Evolutionary conservation across 2,888 invertebrate genomes (phyloP), one percentile per base, ranked within the genome.

Genomic region (Andrena flavipes): DNA sequence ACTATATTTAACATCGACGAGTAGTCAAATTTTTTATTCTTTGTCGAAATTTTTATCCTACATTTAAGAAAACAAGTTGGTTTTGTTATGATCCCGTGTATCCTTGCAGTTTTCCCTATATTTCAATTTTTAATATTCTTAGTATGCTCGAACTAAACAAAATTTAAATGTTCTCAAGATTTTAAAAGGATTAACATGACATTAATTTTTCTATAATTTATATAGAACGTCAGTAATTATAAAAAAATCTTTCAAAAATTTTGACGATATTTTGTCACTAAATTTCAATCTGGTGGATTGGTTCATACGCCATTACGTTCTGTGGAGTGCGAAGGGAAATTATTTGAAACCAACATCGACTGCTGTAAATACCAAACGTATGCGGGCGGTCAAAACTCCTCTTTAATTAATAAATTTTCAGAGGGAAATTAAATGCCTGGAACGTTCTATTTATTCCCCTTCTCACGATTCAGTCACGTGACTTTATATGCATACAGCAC

Each of bases 341-440:
- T n/a, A 62, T 33, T 33, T 33, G 62, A 35, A 62, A 7, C 8
- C 62, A 62, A 20, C 5, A 30, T 35, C 20, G 33, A 20, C 8
- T 35, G 33, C 20, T 35, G 33, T 33, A 59, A 70, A 70, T 42
- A 42, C 6, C 33, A 56, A 59, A 35, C n/a, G 59, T 48, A 49
- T 59, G 59, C 56, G 56, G 48, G 33, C 23, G 16, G 29, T 64
- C 33, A 30, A 26, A 64, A 62, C 23, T 23, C 5, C 30, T n/a
- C 20, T 76, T 76, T 56, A 64, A 76, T 76, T 71, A 72, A 72
- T 56, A 64, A 64, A 76, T 59, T 56, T 33, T 8, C 33, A 26
- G 26, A 30, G 63, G 13, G 48, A 76, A 51, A 59, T 64, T 59
- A 49, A 76, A 33, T 65, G 30, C 30, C 26, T 20, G 42, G 30